A percentile compares a stretch with the other conserved stretches of the same genome.
These are phyloP conservation scores for Tryphoninae sp. DNA, from an alignment of 2,888 invertebrate species.

Conservation along the genomic window DNA sequence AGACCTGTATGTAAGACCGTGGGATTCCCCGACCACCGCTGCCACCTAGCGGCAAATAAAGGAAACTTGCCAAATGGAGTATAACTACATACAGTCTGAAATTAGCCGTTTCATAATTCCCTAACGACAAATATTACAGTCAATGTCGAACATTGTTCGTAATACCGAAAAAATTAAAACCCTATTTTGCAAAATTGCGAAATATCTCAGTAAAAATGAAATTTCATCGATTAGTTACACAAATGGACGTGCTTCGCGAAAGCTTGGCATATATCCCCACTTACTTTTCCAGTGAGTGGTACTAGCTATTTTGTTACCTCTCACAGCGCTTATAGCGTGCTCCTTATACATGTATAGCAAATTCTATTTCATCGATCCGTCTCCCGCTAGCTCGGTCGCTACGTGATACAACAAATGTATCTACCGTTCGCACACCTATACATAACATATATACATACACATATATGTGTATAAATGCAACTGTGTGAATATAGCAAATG, in stretches of 20 bases:
- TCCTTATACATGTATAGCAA: constrained; percentile 68
- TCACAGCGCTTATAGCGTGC: constrained; percentile 7
- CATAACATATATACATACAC: too few relatives aligned
- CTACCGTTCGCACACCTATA: constrained; percentile 26
- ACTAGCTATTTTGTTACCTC: constrained; percentile 35
- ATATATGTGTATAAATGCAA: neutral
- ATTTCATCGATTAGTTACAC: neutral
- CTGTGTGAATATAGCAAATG: constrained; percentile 34
- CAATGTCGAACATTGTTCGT: too few relatives aligned
- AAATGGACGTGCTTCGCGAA: too few relatives aligned
- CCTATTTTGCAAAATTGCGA: too few relatives aligned
- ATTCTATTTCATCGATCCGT: constrained; percentile 77
- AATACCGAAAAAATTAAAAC: too few relatives aligned
- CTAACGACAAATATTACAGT: too few relatives aligned
- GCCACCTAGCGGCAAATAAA: too few relatives aligned
- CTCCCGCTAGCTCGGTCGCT: constrained; percentile 68
- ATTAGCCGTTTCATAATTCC: too few relatives aligned
- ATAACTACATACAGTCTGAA: too few relatives aligned
- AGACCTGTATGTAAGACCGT: too few relatives aligned
- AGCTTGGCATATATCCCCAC: constrained; percentile 7
- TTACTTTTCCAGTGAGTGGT: neutral
- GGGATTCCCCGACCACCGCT: too few relatives aligned
- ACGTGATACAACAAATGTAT: constrained; percentile 61
- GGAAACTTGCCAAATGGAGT: too few relatives aligned
- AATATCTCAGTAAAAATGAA: neutral